Base-by-base conservation (phyloP, 2,113 vertebrate genomes). In the Taurulus bubalis region DNA sequence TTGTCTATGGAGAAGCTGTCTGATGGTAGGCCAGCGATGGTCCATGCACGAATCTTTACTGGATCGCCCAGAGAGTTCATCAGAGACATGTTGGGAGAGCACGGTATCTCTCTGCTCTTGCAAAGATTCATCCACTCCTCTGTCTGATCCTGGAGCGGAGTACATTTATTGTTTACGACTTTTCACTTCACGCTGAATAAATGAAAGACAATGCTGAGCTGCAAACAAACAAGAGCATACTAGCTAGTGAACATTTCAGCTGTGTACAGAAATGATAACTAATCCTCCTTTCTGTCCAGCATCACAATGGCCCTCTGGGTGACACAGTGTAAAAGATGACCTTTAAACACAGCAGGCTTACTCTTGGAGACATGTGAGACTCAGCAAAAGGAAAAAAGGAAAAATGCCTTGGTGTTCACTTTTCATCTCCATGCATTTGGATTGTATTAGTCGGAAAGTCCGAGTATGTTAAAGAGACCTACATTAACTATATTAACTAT, bases 1-100 rank as follows among this genome's bases (percentile, higher is more conserved):
- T 97, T 98, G 85, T 97, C 96, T 73, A 97, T 92, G 67, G 97
- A 98, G 90, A 98, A 97, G 11, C 83, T 95, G 87, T 98, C 97
- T 0, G 97, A 97, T 11, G 97, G 97, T n/a, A 97, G 91, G 4
- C 97, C 97, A 34, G 96, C 96, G 38, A 97, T 97, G 72, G 95
- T 98, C 97, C 97, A 98, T 18, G 93, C 63, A 70, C 95, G 93
- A 59, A 98, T 97, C 86, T 96, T 95, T 60, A 98, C 96, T 1
- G 94, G 93, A 36, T 98, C 96, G 40, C 97, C 97, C 89, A 98
- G 88, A 7, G 92, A 96, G 34, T 80, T 93, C 89, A 94, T 95
- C 32, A 98, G 94, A 42, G 96, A 97, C 85, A 96, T 95, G 71
- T 95, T 94, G 53, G 85, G 89, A 2, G 97, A 98, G 85, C 95